Evolutionary conservation across 1,140 invertebrate genomes (phyloP).

Genomic region (Camponotus pennsylvanicus): DNA sequence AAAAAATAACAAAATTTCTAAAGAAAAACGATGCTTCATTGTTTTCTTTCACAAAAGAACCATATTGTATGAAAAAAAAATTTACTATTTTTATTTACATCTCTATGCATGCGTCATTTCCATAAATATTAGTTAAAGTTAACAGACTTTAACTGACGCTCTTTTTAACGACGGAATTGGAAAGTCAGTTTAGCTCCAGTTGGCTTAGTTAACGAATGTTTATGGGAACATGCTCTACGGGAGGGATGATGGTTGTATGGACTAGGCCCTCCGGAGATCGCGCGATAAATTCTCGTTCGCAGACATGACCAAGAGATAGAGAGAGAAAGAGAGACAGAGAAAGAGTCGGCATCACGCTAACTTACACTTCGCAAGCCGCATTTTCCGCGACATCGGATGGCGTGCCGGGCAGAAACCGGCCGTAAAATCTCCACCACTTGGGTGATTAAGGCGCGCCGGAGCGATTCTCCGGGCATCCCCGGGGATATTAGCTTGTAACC

Average conservation of each 20-base stretch:
- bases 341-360: background rate
- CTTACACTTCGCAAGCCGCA: conserved; percentile 46
- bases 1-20: too few relatives aligned
- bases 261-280: conserved; percentile 35
- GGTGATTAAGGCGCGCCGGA: conserved; percentile 45
- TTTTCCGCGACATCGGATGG: conserved; percentile 58
- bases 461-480: background rate
- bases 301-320: background rate
- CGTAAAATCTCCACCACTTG: conserved; percentile 61
- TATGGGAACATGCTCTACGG: conserved; percentile 48
- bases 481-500: conserved; percentile 59
- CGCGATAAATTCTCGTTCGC: conserved; percentile 40
- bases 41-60: too few relatives aligned
- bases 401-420: conserved; percentile 26
- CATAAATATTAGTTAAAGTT: conserved; percentile 18
- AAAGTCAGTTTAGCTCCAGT: conserved; percentile 26
- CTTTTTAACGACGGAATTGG: background rate
- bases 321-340: background rate
- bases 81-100: too few relatives aligned
- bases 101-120: background rate
- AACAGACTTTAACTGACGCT: conserved; percentile 5
- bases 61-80: too few relatives aligned
- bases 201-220: conserved; percentile 43
- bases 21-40: too few relatives aligned
- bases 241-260: conserved; percentile 24